phyloP scores from a whole-genome alignment of 1,140 invertebrate genomes.

The Cyphomyrmex costatus region DNA sequence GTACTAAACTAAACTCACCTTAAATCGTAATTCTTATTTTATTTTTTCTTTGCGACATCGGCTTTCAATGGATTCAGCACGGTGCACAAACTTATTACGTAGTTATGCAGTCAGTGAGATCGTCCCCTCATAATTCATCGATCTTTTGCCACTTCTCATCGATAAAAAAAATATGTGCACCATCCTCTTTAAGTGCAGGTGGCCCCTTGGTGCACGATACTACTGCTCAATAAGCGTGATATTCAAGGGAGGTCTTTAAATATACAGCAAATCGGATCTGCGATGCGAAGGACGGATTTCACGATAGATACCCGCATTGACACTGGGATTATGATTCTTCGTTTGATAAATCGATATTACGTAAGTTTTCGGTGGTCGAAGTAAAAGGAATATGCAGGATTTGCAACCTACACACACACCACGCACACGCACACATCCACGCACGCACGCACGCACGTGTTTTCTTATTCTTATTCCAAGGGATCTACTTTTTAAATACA shows the following conservation, averaged over 20 bases:
- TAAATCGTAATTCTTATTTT: neutral
- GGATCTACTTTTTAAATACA: neutral
- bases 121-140: conserved; percentile 11
- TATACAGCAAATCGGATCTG: conserved; percentile 45
- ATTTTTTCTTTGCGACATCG: neutral
- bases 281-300: conserved; percentile 69
- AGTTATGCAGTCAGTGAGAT: conserved; percentile 2
- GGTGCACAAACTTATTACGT: neutral
- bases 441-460: neutral
- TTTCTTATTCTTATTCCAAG: neutral
- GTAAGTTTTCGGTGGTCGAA: conserved; percentile 2
- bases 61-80: neutral
- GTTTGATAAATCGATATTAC: conserved; percentile 40
- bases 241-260: neutral
- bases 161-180: conserved; percentile 79
- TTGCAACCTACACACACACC: neutral
- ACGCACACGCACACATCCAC: neutral
- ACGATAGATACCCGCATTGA: conserved; percentile 4
- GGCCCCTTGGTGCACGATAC: conserved; percentile 65
- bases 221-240: conserved; percentile 53
- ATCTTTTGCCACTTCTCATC: conserved; percentile 42
- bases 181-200: conserved; percentile 67
- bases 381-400: conserved; percentile 12
- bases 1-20: neutral
- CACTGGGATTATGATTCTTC: neutral